phyloP scores from a whole-genome alignment of 1,140 invertebrate genomes.

The Lysiphlebus fabarum region DNA sequence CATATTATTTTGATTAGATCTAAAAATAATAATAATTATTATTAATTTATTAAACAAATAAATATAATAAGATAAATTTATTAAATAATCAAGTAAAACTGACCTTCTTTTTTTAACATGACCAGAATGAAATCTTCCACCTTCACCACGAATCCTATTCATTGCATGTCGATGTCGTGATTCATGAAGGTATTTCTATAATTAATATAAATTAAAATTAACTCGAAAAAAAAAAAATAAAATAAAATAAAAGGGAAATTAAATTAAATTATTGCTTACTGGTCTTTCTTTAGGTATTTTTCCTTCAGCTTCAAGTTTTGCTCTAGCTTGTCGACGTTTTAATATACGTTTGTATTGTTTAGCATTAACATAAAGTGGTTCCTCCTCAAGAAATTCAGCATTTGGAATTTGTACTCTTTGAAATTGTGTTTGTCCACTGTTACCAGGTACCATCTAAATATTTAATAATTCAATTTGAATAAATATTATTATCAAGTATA shows the following conservation, averaged over 20 bases:
- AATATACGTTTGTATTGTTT: slow-evolving; percentile 94
- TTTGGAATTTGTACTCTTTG: slow-evolving; percentile 65
- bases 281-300: slow-evolving; percentile 95
- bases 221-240: slow-evolving; percentile 9
- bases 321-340: slow-evolving; percentile 83
- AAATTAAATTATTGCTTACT: slow-evolving; percentile 53
- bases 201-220: slow-evolving; percentile 9
- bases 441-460: slow-evolving; percentile 64
- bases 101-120: slow-evolving; percentile 64
- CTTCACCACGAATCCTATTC: slow-evolving; percentile 94
- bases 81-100: too few species aligned
- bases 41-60: too few species aligned
- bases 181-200: slow-evolving; percentile 97
- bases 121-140: slow-evolving; percentile 89
- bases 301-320: slow-evolving; percentile 86
- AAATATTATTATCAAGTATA: too few species aligned
- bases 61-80: too few species aligned
- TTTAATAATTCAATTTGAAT: too few species aligned
- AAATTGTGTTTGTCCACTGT: slow-evolving; percentile 58
- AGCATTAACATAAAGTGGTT: slow-evolving; percentile 97
- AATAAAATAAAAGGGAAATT: slow-evolving; percentile 16
- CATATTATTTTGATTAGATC: slow-evolving; percentile 34
- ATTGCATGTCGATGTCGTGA: slow-evolving; percentile 96
- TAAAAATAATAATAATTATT: too few species aligned
- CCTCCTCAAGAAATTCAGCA: slow-evolving; percentile 81